A percentile compares a stretch with the other conserved stretches of the same genome.
Conservation (phyloP, 2,888 invertebrate species). For the Coleophora deauratella region DNA sequence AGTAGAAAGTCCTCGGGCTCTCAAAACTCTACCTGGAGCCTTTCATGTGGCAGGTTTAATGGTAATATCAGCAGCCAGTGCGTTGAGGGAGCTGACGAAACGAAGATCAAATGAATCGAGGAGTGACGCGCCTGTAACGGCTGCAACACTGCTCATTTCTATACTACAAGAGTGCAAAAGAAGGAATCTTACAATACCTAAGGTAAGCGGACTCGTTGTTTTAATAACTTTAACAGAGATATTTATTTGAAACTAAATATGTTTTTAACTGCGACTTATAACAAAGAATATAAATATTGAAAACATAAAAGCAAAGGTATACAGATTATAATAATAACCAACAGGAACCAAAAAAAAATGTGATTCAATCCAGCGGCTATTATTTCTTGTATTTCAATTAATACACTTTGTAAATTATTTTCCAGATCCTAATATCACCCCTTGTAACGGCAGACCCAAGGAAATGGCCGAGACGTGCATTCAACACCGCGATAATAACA, state of each 20-base stretch:
- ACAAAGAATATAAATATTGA: no score
- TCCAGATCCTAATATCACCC: conserved; percentile 56
- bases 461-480: conserved; percentile 51
- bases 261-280: no score
- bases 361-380: no score
- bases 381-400: no score
- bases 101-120: conserved; percentile 33
- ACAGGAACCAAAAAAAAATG: no score
- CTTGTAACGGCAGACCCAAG: conserved; percentile 56
- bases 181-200: conserved; percentile 51
- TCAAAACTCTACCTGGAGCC: conserved; percentile 74
- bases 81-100: conserved; percentile 76
- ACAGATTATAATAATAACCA: no score
- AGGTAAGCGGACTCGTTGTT: conserved; percentile 30
- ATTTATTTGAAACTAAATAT: no score
- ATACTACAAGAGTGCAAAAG: conserved; percentile 53
- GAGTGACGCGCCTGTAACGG: conserved; percentile 55
- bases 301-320: no score
- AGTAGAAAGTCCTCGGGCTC: conserved; percentile 78
- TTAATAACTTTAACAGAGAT: no score
- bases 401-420: background rate
- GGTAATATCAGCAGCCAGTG: conserved; percentile 78
- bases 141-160: conserved; percentile 53
- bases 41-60: conserved; percentile 77
- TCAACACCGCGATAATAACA: conserved; percentile 29